Conservation (phyloP, 2,113 vertebrate species). For the Progne subis region DNA sequence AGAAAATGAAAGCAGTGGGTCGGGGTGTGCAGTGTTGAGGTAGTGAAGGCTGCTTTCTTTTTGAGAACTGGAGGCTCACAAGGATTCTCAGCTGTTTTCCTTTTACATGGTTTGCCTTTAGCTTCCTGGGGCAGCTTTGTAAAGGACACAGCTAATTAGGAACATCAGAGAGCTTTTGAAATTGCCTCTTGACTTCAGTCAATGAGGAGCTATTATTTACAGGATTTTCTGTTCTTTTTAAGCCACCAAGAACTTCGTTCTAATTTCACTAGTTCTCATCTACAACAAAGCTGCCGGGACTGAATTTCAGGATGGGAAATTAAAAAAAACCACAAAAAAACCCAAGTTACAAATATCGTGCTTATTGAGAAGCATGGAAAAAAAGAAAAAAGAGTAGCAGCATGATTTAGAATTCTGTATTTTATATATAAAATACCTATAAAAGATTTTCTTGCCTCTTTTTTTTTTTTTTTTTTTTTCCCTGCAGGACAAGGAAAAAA, state of each 20-base stretch:
- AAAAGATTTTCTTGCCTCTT: not conserved
- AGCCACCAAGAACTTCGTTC: not conserved
- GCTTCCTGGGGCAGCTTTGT: not conserved
- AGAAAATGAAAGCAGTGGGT: not conserved
- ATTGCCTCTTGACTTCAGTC: not conserved
- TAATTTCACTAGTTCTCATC: not conserved
- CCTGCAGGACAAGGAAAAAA: not conserved
- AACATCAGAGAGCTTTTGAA: not conserved
- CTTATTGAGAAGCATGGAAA: not conserved
- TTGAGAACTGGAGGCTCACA: not conserved
- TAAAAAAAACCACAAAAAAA: not conserved
- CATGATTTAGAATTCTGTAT: not conserved
- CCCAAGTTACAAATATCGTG: not conserved
- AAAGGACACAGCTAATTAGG: conserved; percentile 11
- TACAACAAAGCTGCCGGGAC: not conserved
- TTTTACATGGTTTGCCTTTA: not conserved
- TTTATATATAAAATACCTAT: not conserved
- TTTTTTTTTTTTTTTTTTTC: not conserved
- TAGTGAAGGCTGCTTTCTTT: not conserved
- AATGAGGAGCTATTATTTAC: not conserved
- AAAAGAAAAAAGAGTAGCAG: not conserved
- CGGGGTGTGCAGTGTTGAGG: not conserved
- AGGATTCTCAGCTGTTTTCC: not conserved
- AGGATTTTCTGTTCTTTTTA: not conserved
- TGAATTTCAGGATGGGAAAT: not conserved